phyloP scores from a whole-genome alignment of 2,888 invertebrate species.

The Drosophila tripunctata region DNA sequence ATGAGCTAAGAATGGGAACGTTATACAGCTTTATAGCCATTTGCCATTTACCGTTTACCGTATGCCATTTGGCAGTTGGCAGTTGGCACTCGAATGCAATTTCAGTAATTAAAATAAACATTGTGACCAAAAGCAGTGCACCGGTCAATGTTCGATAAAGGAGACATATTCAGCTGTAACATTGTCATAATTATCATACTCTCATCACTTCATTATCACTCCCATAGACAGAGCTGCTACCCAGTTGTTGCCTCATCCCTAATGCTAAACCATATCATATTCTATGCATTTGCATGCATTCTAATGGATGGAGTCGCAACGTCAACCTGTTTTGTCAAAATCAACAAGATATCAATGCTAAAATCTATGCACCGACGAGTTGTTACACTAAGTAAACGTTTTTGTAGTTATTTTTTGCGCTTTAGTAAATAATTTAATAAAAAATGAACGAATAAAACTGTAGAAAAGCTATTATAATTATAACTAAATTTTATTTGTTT shows the following conservation, averaged over 20 bases:
- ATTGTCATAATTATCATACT: conserved; percentile 63
- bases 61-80: conserved; percentile 39
- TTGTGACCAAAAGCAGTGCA: conserved; percentile 32
- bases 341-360: conserved; percentile 39
- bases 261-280: not conserved
- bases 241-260: not conserved
- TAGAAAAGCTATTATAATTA: no score
- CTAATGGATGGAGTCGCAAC: conserved; percentile 4
- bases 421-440: no score
- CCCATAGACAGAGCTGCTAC: not conserved
- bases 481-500: no score
- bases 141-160: conserved; percentile 38
- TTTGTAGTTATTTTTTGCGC: no score
- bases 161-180: conserved; percentile 39
- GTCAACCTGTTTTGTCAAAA: conserved; percentile 52
- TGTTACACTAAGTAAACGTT: not conserved
- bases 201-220: conserved; percentile 55
- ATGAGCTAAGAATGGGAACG: conserved; percentile 20
- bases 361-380: conserved; percentile 1
- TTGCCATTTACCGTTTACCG: conserved; percentile 7
- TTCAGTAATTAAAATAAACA: conserved; percentile 80
- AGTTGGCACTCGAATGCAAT: conserved; percentile 81
- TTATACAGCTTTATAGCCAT: conserved; percentile 22
- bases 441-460: no score
- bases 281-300: conserved; percentile 13